Conservation (phyloP, 2,113 vertebrate species). For the Proteles cristata region DNA sequence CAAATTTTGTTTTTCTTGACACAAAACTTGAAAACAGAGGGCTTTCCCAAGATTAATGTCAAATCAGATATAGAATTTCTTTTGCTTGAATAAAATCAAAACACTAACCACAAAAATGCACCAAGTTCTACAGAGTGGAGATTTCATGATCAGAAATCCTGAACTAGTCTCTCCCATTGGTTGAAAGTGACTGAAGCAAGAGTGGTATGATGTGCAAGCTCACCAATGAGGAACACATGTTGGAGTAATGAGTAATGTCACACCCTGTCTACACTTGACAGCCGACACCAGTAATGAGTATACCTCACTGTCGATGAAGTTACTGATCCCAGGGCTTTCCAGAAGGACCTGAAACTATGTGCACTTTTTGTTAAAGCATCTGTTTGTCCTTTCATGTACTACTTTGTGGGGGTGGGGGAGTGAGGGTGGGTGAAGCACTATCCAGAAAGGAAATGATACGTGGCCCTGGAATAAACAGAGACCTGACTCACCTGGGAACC, state of each 20-base stretch:
- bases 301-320: not conserved
- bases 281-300: not conserved
- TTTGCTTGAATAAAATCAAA: conserved; percentile 52
- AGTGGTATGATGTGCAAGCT: not conserved
- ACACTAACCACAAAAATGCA: not conserved
- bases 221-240: not conserved
- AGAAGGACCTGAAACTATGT: not conserved
- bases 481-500: not conserved
- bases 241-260: not conserved
- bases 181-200: not conserved
- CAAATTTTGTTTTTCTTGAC: conserved; percentile 44
- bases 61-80: conserved; percentile 26
- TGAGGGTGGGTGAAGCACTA: not conserved
- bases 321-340: not conserved
- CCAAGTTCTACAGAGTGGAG: conserved; percentile 47
- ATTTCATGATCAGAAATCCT: conserved; percentile 19
- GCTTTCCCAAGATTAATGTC: conserved; percentile 39
- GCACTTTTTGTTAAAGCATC: not conserved
- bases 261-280: not conserved
- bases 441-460: not conserved
- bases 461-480: not conserved
- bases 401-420: no score
- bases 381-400: not conserved
- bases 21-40: conserved; percentile 18
- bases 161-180: not conserved